These are phyloP conservation scores for Erpornis zantholeuca DNA, from an alignment of 2,113 vertebrate genomes.

Conservation along the genomic window DNA sequence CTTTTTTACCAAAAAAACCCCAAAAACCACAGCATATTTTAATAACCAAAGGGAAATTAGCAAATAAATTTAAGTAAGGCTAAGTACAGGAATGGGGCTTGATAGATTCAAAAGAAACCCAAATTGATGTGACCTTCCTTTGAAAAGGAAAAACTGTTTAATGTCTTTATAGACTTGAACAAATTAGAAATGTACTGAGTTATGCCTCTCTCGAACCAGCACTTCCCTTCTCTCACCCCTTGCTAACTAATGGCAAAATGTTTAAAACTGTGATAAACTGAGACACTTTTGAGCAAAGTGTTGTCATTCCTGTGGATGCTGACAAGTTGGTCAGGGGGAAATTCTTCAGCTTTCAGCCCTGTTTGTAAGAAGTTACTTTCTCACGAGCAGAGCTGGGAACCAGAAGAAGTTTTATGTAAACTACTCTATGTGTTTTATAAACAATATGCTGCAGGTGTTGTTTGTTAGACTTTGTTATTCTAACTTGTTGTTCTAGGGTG, in stretches of 20 bases:
- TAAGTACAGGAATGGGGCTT: background rate
- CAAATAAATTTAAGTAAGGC: background rate
- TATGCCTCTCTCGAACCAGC: background rate
- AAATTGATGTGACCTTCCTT: background rate
- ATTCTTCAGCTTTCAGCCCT: too few relatives aligned
- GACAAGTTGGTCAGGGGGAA: too few relatives aligned
- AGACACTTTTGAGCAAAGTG: background rate
- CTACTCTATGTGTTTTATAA: too few relatives aligned
- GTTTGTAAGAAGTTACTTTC: too few relatives aligned
- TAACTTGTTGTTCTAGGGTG: too few relatives aligned
- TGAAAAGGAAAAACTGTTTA: background rate
- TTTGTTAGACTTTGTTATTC: too few relatives aligned
- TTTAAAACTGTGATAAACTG: background rate
- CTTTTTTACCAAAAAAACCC: background rate
- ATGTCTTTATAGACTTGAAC: background rate
- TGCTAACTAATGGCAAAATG: background rate
- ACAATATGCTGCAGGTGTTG: too few relatives aligned
- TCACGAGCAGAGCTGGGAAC: too few relatives aligned
- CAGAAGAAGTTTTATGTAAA: too few relatives aligned
- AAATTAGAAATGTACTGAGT: background rate
- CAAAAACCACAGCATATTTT: background rate
- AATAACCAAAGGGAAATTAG: background rate
- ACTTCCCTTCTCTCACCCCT: background rate
- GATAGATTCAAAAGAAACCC: background rate
- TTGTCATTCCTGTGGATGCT: background rate